phyloP scores from a whole-genome alignment of 2,113 vertebrate genomes.

The Polyodon spathula region DNA sequence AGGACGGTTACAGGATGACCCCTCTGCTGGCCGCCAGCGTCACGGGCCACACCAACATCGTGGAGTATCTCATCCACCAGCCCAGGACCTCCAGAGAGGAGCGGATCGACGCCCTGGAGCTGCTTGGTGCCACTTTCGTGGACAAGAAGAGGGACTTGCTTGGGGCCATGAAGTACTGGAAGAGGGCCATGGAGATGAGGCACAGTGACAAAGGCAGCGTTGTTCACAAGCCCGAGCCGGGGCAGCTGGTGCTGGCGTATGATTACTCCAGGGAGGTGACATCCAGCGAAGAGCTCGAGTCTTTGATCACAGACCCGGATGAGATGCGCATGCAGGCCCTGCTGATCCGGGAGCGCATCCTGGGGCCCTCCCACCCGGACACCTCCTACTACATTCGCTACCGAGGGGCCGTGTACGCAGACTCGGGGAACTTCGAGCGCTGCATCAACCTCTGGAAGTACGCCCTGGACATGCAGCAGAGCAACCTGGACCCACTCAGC shows the following conservation, averaged over 20 bases:
- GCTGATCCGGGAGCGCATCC: slow-evolving; percentile 79
- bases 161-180: slow-evolving; percentile 82
- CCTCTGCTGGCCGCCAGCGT: slow-evolving; percentile 85
- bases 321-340: slow-evolving; percentile 94
- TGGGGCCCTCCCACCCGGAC: slow-evolving; percentile 88
- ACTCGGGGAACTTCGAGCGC: slow-evolving; percentile 86
- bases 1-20: slow-evolving; percentile 90
- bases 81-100: slow-evolving; percentile 59
- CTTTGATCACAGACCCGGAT: slow-evolving; percentile 81
- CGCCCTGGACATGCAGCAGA: slow-evolving; percentile 90
- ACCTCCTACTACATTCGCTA: slow-evolving; percentile 95
- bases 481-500: slow-evolving; percentile 84
- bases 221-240: slow-evolving; percentile 69
- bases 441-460: slow-evolving; percentile 93
- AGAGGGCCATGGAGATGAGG: slow-evolving; percentile 82
- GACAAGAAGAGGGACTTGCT: slow-evolving; percentile 88
- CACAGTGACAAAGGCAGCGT: slow-evolving; percentile 52
- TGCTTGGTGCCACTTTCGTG: slow-evolving; percentile 86
- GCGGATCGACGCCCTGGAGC: slow-evolving; percentile 72
- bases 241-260: slow-evolving; percentile 72
- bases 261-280: slow-evolving; percentile 75
- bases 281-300: slow-evolving; percentile 75
- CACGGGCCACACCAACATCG: slow-evolving; percentile 89
- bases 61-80: slow-evolving; percentile 81
- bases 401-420: slow-evolving; percentile 83